Evolutionary conservation across 2,113 vertebrate species (phyloP).

Genomic region (Crotophaga sulcirostris): DNA sequence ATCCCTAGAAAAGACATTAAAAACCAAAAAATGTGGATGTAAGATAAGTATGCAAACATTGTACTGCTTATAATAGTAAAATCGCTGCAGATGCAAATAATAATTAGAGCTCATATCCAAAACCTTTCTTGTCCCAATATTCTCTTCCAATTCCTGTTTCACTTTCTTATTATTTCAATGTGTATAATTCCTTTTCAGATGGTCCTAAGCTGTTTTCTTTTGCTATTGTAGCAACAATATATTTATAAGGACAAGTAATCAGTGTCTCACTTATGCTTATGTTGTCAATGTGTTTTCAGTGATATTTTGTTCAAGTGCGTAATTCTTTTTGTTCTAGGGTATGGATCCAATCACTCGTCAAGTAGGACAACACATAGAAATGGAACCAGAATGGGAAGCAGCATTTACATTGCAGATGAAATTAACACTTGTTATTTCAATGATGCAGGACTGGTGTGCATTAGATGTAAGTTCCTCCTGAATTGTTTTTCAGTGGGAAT

Average conservation of each 20-base stretch:
- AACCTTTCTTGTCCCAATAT: background rate
- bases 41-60: background rate
- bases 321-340: slow-evolving; percentile 76
- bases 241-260: background rate
- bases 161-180: background rate
- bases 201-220: background rate
- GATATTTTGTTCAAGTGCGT: background rate
- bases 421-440: slow-evolving; percentile 93
- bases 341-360: slow-evolving; percentile 98
- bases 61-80: background rate
- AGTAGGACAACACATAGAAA: slow-evolving; percentile 98
- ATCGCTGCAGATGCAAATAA: background rate
- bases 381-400: slow-evolving; percentile 99
- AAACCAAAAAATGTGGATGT: background rate
- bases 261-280: background rate
- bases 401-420: slow-evolving; percentile 98
- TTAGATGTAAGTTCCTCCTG: slow-evolving; percentile 84
- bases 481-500: background rate
- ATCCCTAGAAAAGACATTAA: background rate
- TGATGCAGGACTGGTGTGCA: slow-evolving; percentile 98
- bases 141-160: background rate
- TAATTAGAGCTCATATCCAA: background rate
- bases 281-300: background rate
- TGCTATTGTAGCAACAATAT: background rate
- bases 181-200: background rate